These are phyloP conservation scores for Syritta pipiens DNA, from an alignment of 2,888 invertebrate genomes.

Conservation along the genomic window DNA sequence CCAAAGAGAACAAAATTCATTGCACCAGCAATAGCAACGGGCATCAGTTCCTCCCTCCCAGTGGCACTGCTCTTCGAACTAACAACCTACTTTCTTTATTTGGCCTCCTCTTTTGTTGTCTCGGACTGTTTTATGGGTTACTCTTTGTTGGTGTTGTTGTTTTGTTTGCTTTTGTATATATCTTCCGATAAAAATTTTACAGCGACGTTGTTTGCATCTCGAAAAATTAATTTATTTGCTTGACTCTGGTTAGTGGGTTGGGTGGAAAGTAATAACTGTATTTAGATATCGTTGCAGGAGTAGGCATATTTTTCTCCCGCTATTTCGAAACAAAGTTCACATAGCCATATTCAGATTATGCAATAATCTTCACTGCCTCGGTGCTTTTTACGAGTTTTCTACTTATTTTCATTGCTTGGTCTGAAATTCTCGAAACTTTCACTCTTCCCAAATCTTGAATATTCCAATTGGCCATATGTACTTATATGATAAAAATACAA, in stretches of 20 bases:
- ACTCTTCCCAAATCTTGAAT: too few relatives aligned
- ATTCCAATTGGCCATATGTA: background rate
- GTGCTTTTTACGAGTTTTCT: too few relatives aligned
- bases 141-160: constrained; percentile 17
- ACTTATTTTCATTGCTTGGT: too few relatives aligned
- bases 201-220: background rate
- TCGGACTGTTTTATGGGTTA: constrained; percentile 45
- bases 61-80: constrained; percentile 15
- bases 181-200: background rate
- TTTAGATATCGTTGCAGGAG: too few relatives aligned
- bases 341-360: too few relatives aligned
- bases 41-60: background rate
- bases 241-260: too few relatives aligned
- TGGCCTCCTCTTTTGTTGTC: constrained; percentile 56
- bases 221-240: constrained; percentile 19
- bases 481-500: too few relatives aligned
- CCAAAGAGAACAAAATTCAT: background rate
- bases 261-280: too few relatives aligned
- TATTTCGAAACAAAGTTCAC: too few relatives aligned
- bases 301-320: too few relatives aligned
- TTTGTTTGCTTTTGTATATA: constrained; percentile 13
- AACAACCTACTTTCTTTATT: constrained; percentile 67
- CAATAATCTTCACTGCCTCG: too few relatives aligned
- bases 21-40: background rate
- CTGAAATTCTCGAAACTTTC: too few relatives aligned